phyloP scores from a whole-genome alignment of 1,140 invertebrate genomes.

The Periplaneta americana region DNA sequence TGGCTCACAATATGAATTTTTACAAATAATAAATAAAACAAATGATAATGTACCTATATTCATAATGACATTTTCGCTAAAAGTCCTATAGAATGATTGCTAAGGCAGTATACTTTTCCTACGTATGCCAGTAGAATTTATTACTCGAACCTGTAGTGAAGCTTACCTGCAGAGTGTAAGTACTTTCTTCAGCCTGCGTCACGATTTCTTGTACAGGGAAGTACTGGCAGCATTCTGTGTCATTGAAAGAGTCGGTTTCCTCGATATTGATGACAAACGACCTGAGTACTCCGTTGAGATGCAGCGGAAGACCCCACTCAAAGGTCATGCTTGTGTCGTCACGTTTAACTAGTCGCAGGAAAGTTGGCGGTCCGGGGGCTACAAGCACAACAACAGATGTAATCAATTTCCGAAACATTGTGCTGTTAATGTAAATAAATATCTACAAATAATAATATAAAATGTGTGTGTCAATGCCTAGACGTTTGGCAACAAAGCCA shows the following conservation, averaged over 20 bases:
- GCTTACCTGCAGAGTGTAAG: not conserved
- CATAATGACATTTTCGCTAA: no score
- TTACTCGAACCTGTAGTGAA: no score
- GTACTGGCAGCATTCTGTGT: conserved; percentile 5
- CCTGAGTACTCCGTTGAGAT: not conserved
- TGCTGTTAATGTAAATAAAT: no score
- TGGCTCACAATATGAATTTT: not conserved
- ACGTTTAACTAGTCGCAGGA: not conserved
- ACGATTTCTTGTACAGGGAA: conserved; percentile 3
- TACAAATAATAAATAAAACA: not conserved
- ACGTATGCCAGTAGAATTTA: no score
- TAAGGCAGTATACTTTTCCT: no score
- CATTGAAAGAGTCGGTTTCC: conserved; percentile 6
- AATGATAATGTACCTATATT: not conserved
- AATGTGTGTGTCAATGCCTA: no score
- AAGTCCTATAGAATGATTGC: no score
- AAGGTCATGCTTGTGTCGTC: not conserved
- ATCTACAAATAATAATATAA: no score
- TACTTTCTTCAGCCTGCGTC: not conserved
- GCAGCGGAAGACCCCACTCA: not conserved
- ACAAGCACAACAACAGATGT: no score
- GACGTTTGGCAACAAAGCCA: no score
- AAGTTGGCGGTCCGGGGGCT: not conserved
- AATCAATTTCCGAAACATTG: no score
- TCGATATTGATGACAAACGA: conserved; percentile 13